Evolutionary conservation across 2,888 invertebrate species (phyloP), one percentile per base, ranked within the genome.

Genomic region (Neoitamus cyanurus): DNA sequence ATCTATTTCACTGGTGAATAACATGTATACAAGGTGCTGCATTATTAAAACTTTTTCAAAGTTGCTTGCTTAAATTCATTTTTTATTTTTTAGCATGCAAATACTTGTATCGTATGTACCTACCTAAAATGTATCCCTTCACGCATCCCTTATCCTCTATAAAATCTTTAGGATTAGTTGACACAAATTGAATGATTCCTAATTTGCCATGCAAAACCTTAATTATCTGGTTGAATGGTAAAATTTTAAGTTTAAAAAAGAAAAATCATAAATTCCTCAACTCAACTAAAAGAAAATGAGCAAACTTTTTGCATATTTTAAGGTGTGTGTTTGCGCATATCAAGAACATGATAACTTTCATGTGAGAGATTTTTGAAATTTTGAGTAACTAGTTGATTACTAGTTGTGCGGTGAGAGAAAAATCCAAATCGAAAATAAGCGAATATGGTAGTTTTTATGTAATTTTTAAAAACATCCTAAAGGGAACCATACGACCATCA

Each of bases 251-350:
- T 77, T 31, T 48, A 48, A 70, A 70, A 20, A 70, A 70, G n/a
- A 20, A 30, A 9, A 70, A 15, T 34, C 15, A 25, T 5, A 25
- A 34, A 75, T 75, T 37, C 37, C 25, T 37, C n/a, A 46, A 48
- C 25, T 28, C 37, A 46, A 46, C 46, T 30, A 15, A 78, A 46
- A 78, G 7, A 37, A 36, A 75, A 73, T 15, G 5, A 58, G 25
- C 58, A 58, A 78, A 48, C 15, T n/a, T 1, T 78, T 78, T 46
- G 42, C n/a, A 15, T 48, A 80, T 58, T 80, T 15, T 58, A 48
- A 42, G 31, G 68, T 68, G 80, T 68, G 80, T 80, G 68, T 80
- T 80, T 80, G 80, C 80, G 68, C 80, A 80, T 80, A 80, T 80
- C 80, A 80, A 58, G 30, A 58, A 46, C 46, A 42, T 46, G n/a